Percentiles rank a stretch among this genome's conserved stretches.
Conservation (phyloP, 2,113 vertebrate genomes). For the Calyptomena viridis region DNA sequence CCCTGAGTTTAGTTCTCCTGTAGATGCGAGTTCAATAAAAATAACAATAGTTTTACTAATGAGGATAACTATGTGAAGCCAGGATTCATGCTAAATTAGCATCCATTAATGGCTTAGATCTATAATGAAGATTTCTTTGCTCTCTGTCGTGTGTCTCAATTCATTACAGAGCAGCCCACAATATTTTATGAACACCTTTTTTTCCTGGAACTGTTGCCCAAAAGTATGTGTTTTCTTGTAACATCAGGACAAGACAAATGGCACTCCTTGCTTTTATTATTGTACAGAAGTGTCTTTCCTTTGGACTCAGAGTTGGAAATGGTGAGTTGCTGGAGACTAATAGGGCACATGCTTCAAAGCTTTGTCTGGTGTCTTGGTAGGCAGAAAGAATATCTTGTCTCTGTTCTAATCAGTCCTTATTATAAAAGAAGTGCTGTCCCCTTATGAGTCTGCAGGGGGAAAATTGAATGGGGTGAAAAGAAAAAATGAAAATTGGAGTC, state of each 20-base stretch:
- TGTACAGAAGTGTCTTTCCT: neutral
- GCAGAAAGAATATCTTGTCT: neutral
- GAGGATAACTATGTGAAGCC: neutral
- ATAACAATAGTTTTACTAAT: neutral
- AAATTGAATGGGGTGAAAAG: neutral
- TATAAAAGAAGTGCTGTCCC: neutral
- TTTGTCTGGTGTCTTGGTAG: neutral
- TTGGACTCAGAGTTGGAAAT: constrained; percentile 15
- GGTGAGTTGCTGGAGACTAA: constrained; percentile 5
- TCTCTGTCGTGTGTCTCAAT: neutral
- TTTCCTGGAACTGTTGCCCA: neutral
- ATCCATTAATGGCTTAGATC: neutral
- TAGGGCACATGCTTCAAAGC: constrained; percentile 4
- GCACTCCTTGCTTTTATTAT: constrained; percentile 13
- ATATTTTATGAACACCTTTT: neutral
- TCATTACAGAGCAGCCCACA: neutral
- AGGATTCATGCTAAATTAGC: constrained; percentile 16
- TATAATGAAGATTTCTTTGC: neutral
- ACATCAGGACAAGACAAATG: constrained; percentile 9
- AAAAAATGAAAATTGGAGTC: neutral
- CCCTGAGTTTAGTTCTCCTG: neutral
- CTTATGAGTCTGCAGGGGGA: neutral
- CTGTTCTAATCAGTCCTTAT: constrained; percentile 1
- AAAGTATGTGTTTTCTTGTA: neutral
- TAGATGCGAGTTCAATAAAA: neutral